Evolutionary conservation across 1,140 invertebrate species (phyloP).

Genomic region (Pseudomyrmex flavicornis): DNA sequence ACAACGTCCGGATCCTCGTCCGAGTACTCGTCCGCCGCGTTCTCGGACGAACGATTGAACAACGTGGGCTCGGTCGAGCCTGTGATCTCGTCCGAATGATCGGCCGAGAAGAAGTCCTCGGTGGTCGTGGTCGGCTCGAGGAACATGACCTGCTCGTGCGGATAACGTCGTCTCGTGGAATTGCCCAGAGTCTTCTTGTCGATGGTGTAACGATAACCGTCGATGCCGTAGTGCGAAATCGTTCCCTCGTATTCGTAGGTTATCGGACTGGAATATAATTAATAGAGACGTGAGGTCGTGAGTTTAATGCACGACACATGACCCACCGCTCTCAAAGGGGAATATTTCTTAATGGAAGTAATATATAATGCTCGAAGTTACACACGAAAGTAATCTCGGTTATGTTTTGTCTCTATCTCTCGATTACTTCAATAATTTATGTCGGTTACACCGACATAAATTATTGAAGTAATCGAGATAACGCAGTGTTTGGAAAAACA

Average conservation of each 20-base stretch:
- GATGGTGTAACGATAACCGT: constrained; percentile 79
- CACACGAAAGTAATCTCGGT: no score
- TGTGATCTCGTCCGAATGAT: constrained; percentile 67
- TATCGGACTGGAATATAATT: constrained; percentile 67
- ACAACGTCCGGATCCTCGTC: constrained; percentile 84
- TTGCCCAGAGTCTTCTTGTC: constrained; percentile 83
- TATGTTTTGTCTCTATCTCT: no score
- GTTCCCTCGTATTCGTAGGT: constrained; percentile 77
- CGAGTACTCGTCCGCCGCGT: constrained; percentile 24
- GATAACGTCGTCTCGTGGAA: constrained; percentile 77
- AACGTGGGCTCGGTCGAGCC: constrained; percentile 26
- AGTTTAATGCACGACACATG: background rate
- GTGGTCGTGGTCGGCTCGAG: constrained; percentile 81
- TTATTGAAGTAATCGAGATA: no score
- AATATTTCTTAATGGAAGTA: no score
- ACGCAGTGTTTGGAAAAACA: no score
- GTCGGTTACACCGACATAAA: no score
- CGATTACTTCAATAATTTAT: no score
- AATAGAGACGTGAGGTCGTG: background rate
- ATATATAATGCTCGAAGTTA: no score
- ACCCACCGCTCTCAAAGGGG: no score
- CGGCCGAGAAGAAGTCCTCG: constrained; percentile 79
- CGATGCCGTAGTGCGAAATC: constrained; percentile 75
- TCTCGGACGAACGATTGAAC: constrained; percentile 64
- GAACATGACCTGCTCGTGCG: constrained; percentile 81